Evolutionary conservation across 2,888 invertebrate species (phyloP).

Genomic region (Danaus chrysippus): DNA sequence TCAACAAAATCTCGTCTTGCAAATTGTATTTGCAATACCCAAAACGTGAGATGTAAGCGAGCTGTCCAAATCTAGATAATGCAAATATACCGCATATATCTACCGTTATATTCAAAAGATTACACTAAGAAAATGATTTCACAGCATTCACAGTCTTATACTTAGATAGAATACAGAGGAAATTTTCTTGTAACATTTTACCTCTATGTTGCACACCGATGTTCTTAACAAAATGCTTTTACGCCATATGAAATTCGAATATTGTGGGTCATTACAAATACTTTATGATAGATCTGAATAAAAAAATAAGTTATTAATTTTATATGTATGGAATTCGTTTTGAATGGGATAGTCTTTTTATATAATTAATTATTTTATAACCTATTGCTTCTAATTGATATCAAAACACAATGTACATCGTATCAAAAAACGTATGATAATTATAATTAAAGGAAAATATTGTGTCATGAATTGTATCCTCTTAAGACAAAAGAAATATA

Average conservation of each 20-base stretch:
- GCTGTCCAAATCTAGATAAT: conserved; percentile 66
- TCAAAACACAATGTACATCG: too few relatives aligned
- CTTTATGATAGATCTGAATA: conserved; percentile 17
- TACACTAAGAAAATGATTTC: conserved; percentile 12
- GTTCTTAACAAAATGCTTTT: conserved; percentile 46
- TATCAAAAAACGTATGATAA: too few relatives aligned
- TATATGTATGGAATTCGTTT: too few relatives aligned
- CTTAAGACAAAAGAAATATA: too few relatives aligned
- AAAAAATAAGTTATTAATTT: too few relatives aligned
- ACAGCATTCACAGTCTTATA: conserved; percentile 13
- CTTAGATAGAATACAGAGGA: not conserved
- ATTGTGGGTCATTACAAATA: conserved; percentile 52
- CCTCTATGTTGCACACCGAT: conserved; percentile 37
- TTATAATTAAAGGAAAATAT: too few relatives aligned
- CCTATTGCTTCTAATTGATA: too few relatives aligned
- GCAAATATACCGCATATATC: conserved; percentile 45
- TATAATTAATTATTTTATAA: too few relatives aligned
- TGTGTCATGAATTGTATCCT: too few relatives aligned
- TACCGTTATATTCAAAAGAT: conserved; percentile 16
- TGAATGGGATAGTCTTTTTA: too few relatives aligned
- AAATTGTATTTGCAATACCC: conserved; percentile 72
- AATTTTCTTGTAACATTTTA: conserved; percentile 21
- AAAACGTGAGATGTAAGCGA: conserved; percentile 65
- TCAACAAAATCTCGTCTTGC: conserved; percentile 58
- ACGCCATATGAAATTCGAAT: conserved; percentile 42